Percentiles rank a stretch among this genome's conserved stretches.
Conservation (phyloP, 2,888 invertebrate genomes). For the Pharmacophagus antenor region DNA sequence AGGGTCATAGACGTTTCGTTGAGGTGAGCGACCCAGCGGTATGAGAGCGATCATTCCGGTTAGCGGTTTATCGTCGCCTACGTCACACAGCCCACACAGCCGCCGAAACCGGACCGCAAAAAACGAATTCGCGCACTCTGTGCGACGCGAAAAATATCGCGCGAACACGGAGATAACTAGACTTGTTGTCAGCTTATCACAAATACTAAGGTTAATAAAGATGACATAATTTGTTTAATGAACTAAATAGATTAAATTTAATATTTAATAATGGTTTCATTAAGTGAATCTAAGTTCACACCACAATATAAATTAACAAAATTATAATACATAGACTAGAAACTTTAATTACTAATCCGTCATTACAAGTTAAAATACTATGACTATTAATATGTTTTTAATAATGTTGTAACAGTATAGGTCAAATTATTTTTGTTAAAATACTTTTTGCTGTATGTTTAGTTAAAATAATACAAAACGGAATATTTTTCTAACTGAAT, state of each 20-base stretch:
- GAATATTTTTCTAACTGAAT: no score
- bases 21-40: constrained; percentile 70
- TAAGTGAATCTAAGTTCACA: no score
- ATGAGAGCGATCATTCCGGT: constrained; percentile 65
- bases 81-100: constrained; percentile 38
- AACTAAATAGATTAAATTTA: no score
- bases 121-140: constrained; percentile 47
- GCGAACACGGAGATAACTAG: no score
- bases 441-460: no score
- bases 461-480: no score
- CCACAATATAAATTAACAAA: no score
- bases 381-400: background rate
- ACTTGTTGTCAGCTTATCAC: background rate
- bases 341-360: background rate
- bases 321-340: background rate
- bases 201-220: background rate
- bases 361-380: background rate
- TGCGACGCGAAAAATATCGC: constrained; percentile 23
- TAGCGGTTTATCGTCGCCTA: constrained; percentile 54
- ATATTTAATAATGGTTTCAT: no score
- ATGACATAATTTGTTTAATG: no score
- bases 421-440: background rate
- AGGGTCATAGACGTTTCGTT: constrained; percentile 65
- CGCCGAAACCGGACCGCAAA: constrained; percentile 52
- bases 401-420: background rate